Conservation (phyloP, 1,140 invertebrate genomes). For the Drosophila orena region DNA sequence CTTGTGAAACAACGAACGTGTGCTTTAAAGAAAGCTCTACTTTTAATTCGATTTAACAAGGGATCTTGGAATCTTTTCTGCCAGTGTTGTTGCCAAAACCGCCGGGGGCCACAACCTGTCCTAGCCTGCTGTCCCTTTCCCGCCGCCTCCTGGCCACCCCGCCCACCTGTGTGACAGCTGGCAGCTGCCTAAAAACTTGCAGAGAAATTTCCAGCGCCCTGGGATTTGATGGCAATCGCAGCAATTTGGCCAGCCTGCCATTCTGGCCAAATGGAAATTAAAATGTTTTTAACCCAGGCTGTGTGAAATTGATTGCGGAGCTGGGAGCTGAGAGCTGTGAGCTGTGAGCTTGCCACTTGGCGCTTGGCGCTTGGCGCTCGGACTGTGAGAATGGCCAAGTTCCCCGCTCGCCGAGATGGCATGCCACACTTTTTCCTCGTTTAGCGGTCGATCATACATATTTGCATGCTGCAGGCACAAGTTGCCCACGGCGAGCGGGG, state of each 20-base stretch:
- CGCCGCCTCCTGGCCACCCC: not conserved
- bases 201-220: constrained; percentile 59
- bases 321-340: not conserved
- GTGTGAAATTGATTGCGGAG: constrained; percentile 58
- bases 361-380: not conserved
- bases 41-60: not conserved
- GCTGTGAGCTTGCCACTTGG: too few relatives aligned
- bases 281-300: constrained; percentile 62
- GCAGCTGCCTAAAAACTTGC: constrained; percentile 76
- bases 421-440: constrained; percentile 15
- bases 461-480: constrained; percentile 44
- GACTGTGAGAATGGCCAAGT: constrained; percentile 1
- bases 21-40: too few relatives aligned
- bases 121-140: constrained; percentile 11
- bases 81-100: constrained; percentile 23
- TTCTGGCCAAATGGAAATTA: constrained; percentile 75
- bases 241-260: constrained; percentile 65
- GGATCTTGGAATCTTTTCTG: not conserved
- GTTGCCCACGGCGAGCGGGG: constrained; percentile 29
- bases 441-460: constrained; percentile 44
- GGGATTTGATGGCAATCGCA: constrained; percentile 74
- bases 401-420: not conserved
- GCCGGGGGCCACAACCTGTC: constrained; percentile 50
- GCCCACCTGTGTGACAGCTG: constrained; percentile 70
- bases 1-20: too few relatives aligned